These are phyloP conservation scores for Lichenostomus cassidix DNA, from an alignment of 2,113 vertebrate genomes.

Conservation along the genomic window DNA sequence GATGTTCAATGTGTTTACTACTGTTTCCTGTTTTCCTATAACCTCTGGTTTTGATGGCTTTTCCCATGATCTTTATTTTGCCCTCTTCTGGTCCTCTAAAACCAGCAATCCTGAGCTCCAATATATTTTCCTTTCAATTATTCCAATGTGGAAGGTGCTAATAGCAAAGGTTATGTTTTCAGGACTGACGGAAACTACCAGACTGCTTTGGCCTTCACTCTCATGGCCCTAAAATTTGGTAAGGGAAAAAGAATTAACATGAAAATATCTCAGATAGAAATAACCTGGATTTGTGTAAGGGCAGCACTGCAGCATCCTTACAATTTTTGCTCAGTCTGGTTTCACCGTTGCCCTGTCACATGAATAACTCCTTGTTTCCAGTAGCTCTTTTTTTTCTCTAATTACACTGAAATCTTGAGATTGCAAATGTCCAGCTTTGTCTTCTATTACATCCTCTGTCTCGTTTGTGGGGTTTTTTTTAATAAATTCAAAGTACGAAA, in stretches of 20 bases:
- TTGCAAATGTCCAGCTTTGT: background rate
- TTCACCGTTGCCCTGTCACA: background rate
- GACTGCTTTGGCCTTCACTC: background rate
- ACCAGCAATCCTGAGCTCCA: background rate
- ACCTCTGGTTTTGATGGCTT: background rate
- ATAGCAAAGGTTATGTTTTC: slow-evolving; percentile 11
- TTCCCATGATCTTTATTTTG: background rate
- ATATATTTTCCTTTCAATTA: background rate
- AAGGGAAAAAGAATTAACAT: background rate
- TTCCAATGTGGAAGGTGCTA: slow-evolving; percentile 7
- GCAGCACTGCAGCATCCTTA: background rate
- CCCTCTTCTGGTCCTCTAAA: background rate
- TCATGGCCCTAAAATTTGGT: background rate
- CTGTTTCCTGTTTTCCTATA: background rate
- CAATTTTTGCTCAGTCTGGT: background rate
- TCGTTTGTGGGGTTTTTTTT: rapidly evolving
- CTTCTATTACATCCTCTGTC: background rate
- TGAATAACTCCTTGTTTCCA: background rate
- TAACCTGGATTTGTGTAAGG: background rate
- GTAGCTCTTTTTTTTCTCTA: background rate
- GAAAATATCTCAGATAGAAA: slow-evolving; percentile 48
- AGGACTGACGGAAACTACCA: slow-evolving; percentile 5
- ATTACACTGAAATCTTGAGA: background rate
- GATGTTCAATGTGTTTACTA: background rate
- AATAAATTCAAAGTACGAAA: background rate